These are phyloP conservation scores for Neoscelio sp. DNA, from an alignment of 2,888 invertebrate genomes.

Conservation along the genomic window DNA sequence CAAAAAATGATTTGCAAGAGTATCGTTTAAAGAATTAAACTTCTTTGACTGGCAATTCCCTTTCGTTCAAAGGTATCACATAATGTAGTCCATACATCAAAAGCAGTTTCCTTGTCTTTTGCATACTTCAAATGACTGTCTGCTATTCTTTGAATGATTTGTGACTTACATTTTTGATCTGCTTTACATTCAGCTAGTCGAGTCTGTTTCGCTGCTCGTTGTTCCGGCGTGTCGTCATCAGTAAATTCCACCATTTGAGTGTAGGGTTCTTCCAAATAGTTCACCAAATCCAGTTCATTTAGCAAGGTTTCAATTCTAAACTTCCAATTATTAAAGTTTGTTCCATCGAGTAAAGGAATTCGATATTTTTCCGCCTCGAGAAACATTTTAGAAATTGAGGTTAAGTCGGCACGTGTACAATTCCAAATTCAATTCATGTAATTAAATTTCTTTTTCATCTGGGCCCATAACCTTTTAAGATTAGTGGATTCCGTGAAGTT, in stretches of 20 bases:
- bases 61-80: slow-evolving; percentile 48
- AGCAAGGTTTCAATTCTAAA: slow-evolving; percentile 67
- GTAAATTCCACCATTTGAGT: slow-evolving; percentile 18
- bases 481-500: too few species aligned
- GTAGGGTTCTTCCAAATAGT: slow-evolving; percentile 31
- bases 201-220: background rate
- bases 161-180: slow-evolving; percentile 68
- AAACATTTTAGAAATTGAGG: background rate
- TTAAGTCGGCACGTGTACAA: too few species aligned
- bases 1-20: slow-evolving; percentile 62
- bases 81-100: slow-evolving; percentile 65
- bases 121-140: slow-evolving; percentile 70
- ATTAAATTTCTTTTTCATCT: too few species aligned
- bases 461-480: too few species aligned
- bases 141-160: slow-evolving; percentile 65
- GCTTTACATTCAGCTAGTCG: background rate
- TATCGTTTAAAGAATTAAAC: slow-evolving; percentile 67
- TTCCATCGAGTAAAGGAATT: slow-evolving; percentile 42
- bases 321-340: slow-evolving; percentile 67
- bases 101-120: slow-evolving; percentile 68
- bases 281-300: slow-evolving; percentile 51
- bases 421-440: too few species aligned
- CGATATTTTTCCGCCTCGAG: slow-evolving; percentile 23
- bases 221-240: background rate
- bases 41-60: slow-evolving; percentile 71